Evolutionary conservation across 2,888 invertebrate species (phyloP).

Genomic region (Eupithecia abbreviata): DNA sequence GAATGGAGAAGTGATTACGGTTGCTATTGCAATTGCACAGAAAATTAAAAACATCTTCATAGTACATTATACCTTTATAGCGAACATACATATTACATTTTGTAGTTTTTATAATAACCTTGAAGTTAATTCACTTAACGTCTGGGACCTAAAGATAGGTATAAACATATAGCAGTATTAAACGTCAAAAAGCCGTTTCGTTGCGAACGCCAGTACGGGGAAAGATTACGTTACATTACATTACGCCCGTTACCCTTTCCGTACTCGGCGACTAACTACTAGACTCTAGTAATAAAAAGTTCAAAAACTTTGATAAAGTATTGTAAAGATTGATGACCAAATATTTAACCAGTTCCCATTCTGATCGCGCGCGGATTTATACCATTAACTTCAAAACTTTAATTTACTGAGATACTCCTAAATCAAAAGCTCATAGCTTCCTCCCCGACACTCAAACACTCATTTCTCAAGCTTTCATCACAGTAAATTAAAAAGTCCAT

Average conservation of each 20-base stretch:
- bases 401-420: not conserved
- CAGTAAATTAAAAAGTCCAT: constrained; percentile 68
- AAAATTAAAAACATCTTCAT: not conserved
- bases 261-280: too few species aligned
- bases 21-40: not conserved
- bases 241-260: too few species aligned
- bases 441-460: constrained; percentile 44
- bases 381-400: not conserved
- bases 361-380: not conserved
- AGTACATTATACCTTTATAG: too few species aligned
- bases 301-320: not conserved
- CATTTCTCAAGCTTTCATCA: constrained; percentile 68
- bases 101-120: too few species aligned
- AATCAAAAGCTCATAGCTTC: constrained; percentile 22
- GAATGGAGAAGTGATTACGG: not conserved
- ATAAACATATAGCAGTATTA: too few species aligned
- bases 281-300: too few species aligned
- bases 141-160: too few species aligned
- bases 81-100: too few species aligned
- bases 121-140: too few species aligned
- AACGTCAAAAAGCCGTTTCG: too few species aligned
- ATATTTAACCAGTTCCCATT: not conserved
- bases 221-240: too few species aligned
- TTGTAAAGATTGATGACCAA: not conserved
- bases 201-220: too few species aligned